Evolutionary conservation across 2,888 invertebrate genomes (phyloP).

Genomic region (Andrena minutula): DNA sequence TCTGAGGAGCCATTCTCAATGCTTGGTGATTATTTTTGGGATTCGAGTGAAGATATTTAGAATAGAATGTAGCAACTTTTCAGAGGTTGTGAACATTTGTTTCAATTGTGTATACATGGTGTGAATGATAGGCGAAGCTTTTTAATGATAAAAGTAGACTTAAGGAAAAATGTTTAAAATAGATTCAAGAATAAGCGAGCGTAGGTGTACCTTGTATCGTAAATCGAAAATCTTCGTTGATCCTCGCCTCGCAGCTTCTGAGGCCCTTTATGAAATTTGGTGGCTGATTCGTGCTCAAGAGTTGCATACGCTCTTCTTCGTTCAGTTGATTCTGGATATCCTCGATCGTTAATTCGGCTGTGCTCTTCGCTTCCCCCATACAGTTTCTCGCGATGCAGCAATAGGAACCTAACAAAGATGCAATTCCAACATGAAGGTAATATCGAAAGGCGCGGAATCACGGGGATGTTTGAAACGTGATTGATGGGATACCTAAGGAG

Average conservation of each 20-base stretch:
- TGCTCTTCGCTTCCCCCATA: constrained; percentile 95
- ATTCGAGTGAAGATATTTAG: too few relatives aligned
- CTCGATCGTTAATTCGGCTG: constrained; percentile 94
- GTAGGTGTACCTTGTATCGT: constrained; percentile 89
- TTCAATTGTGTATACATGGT: too few relatives aligned
- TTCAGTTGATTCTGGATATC: constrained; percentile 96
- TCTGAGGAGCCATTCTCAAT: too few relatives aligned
- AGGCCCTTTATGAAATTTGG: constrained; percentile 93
- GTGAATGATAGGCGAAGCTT: neutral
- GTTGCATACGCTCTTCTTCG: constrained; percentile 93
- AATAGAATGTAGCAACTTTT: too few relatives aligned
- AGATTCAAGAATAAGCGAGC: neutral
- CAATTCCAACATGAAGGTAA: neutral
- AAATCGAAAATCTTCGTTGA: constrained; percentile 93
- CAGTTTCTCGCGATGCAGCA: constrained; percentile 95
- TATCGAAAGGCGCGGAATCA: constrained; percentile 18
- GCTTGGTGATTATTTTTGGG: too few relatives aligned
- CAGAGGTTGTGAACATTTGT: too few relatives aligned
- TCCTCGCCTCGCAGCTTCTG: constrained; percentile 93
- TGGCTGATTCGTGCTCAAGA: constrained; percentile 92
- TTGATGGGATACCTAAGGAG: constrained; percentile 88
- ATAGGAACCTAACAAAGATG: constrained; percentile 88
- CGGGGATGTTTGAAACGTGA: too few relatives aligned
- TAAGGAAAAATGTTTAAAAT: too few relatives aligned
- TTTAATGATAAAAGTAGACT: neutral